These are phyloP conservation scores for Unio pictorum DNA, from an alignment of 2,888 invertebrate genomes.

Conservation along the genomic window DNA sequence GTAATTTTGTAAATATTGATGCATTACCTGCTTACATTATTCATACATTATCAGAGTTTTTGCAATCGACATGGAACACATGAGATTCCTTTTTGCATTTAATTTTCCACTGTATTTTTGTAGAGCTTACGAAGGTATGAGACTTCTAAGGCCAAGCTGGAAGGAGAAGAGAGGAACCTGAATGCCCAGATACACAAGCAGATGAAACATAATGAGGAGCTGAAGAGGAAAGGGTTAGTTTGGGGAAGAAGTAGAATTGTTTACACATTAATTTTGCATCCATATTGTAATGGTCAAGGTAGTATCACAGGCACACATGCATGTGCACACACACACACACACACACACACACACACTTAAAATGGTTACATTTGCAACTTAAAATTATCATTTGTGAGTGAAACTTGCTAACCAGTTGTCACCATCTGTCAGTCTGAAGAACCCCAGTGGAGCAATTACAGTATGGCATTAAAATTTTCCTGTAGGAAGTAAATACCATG, in stretches of 20 bases:
- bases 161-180: constrained; percentile 60
- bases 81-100: too few species aligned
- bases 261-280: too few species aligned
- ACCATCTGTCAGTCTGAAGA: too few species aligned
- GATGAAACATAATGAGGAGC: constrained; percentile 57
- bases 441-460: too few species aligned
- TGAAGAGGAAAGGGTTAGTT: constrained; percentile 53
- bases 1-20: background rate
- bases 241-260: background rate
- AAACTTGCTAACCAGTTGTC: too few species aligned
- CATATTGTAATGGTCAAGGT: background rate
- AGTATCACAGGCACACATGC: background rate
- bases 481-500: too few species aligned
- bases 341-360: background rate
- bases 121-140: constrained; percentile 61
- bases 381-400: too few species aligned
- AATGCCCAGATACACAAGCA: constrained; percentile 51
- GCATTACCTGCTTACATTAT: background rate
- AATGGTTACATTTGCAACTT: too few species aligned
- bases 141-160: constrained; percentile 56
- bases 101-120: constrained; percentile 4
- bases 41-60: background rate
- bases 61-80: background rate
- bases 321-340: background rate
- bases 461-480: too few species aligned